A percentile compares a stretch with the other conserved stretches of the same genome.
Evolutionary conservation across 2,797 vertebrate genomes (phyloP).

Genomic region (Poecile montanus): DNA sequence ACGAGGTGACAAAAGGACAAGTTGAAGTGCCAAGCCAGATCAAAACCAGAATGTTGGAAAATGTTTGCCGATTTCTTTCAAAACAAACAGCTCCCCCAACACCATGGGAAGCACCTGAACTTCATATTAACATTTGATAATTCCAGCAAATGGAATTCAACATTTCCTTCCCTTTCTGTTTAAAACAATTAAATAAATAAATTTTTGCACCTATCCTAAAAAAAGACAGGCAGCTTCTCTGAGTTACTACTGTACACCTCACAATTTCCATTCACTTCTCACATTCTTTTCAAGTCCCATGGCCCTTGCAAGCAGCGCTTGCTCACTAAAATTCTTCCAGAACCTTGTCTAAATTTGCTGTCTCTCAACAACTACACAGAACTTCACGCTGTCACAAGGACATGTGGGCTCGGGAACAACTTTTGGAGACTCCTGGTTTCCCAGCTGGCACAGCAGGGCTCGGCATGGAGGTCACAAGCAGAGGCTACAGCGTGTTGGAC

Average conservation of each 20-base stretch:
- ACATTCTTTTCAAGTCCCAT: slow-evolving; percentile 59
- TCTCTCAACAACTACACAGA: slow-evolving; percentile 21
- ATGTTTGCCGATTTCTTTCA: slow-evolving; percentile 53
- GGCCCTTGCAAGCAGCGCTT: slow-evolving; percentile 59
- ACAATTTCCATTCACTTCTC: slow-evolving; percentile 68
- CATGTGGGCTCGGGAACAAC: slow-evolving; percentile 45
- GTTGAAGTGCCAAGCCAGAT: slow-evolving; percentile 21
- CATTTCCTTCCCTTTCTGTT: background rate
- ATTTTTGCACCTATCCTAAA: background rate
- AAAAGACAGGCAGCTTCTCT: slow-evolving; percentile 48
- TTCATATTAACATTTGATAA: background rate
- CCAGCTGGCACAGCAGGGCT: slow-evolving; percentile 53
- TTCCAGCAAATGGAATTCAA: slow-evolving; percentile 41
- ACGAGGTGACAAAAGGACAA: slow-evolving; percentile 51
- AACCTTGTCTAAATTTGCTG: slow-evolving; percentile 47
- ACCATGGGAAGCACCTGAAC: background rate
- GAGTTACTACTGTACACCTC: slow-evolving; percentile 62
- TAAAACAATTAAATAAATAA: background rate
- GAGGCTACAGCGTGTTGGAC: background rate
- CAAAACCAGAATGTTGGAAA: background rate
- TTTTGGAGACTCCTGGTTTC: slow-evolving; percentile 30
- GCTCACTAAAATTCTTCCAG: slow-evolving; percentile 67
- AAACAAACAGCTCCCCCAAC: background rate
- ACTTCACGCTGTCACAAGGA: slow-evolving; percentile 38
- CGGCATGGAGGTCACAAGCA: background rate